These are phyloP conservation scores for Mystacornis crossleyi DNA, from an alignment of 2,113 vertebrate species.

Conservation along the genomic window DNA sequence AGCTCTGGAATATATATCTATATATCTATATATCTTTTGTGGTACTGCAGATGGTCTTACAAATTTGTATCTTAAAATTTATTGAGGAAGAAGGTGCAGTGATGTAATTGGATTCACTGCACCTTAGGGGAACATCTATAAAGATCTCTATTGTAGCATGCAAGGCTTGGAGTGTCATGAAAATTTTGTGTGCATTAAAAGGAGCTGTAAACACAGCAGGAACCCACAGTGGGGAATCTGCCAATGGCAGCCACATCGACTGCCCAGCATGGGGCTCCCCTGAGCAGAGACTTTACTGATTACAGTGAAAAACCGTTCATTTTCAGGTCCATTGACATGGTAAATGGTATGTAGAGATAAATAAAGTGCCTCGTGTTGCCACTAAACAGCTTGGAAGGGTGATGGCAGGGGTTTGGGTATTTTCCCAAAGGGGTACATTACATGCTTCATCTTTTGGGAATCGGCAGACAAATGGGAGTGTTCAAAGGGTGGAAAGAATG, in stretches of 20 bases:
- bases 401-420: neutral
- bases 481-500: neutral
- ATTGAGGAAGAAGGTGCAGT: neutral
- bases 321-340: neutral
- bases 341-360: neutral
- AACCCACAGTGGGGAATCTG: neutral
- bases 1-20: neutral
- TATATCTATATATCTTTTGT: neutral
- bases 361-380: accelerated
- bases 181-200: neutral
- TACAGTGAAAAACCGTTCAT: neutral
- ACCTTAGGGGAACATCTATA: neutral
- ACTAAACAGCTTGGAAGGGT: neutral
- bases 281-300: neutral
- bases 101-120: neutral
- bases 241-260: neutral
- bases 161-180: neutral
- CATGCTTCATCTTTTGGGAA: neutral
- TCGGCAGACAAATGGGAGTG: neutral
- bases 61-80: neutral
- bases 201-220: neutral
- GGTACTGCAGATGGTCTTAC: neutral
- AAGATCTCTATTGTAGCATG: neutral
- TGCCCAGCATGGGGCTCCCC: neutral
- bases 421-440: neutral